Percentiles rank a stretch among this genome's conserved stretches.
phyloP scores from a whole-genome alignment of 2,797 vertebrate genomes.

The Decapterus maruadsi region DNA sequence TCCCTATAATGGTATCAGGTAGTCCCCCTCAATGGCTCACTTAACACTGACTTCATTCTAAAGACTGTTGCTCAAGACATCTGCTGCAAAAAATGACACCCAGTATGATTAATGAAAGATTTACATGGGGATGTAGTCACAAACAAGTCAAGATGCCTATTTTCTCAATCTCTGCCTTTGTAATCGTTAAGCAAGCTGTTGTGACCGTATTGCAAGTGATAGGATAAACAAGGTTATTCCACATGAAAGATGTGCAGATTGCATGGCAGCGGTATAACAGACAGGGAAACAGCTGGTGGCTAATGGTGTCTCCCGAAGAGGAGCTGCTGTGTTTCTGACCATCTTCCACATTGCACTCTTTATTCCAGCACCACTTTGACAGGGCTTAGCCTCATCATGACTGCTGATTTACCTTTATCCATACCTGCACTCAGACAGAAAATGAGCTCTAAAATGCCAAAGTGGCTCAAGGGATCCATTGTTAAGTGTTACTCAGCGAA shows the following conservation, averaged over 20 bases:
- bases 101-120: constrained; percentile 40
- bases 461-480: constrained; percentile 53
- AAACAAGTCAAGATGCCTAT: constrained; percentile 39
- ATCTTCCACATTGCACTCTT: constrained; percentile 36
- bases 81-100: constrained; percentile 8
- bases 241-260: constrained; percentile 64
- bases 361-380: constrained; percentile 39
- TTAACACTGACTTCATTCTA: constrained; percentile 19
- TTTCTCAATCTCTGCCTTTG: constrained; percentile 40
- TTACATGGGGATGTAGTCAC: constrained; percentile 28
- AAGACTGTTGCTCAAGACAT: constrained; percentile 10
- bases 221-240: constrained; percentile 64
- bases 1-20: too few relatives aligned
- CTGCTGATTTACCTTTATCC: constrained; percentile 59
- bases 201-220: constrained; percentile 43
- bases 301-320: constrained; percentile 64
- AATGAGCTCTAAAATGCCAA: constrained; percentile 67
- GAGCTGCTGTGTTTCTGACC: constrained; percentile 47
- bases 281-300: constrained; percentile 67
- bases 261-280: constrained; percentile 45
- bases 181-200: constrained; percentile 58
- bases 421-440: constrained; percentile 64
- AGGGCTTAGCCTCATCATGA: constrained; percentile 45
- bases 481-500: constrained; percentile 58
- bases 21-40: constrained; percentile 4